phyloP scores from a whole-genome alignment of 2,888 invertebrate genomes.

The Tineola bisselliella region DNA sequence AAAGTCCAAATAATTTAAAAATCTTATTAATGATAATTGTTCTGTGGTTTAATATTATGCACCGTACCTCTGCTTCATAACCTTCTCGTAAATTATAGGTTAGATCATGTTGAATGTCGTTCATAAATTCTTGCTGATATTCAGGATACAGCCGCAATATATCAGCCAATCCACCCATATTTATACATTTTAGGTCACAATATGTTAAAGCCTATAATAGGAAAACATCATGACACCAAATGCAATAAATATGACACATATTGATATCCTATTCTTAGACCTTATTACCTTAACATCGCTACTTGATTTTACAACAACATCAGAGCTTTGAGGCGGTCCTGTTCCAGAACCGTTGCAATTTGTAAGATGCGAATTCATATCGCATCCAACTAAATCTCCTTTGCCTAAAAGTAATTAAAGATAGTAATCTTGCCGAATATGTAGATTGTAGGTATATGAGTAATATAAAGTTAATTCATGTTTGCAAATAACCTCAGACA shows the following conservation, averaged over 20 bases:
- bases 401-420: conserved; percentile 74
- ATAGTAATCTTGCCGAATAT: too few relatives aligned
- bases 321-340: conserved; percentile 67
- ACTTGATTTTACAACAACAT: conserved; percentile 90
- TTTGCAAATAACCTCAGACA: too few relatives aligned
- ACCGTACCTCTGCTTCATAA: conserved; percentile 81
- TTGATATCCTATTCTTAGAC: too few relatives aligned
- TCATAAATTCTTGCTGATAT: conserved; percentile 92
- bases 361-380: conserved; percentile 84
- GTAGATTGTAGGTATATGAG: too few relatives aligned
- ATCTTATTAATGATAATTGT: neutral
- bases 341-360: conserved; percentile 69
- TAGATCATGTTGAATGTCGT: conserved; percentile 94
- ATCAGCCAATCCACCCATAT: conserved; percentile 89
- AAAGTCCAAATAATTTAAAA: neutral
- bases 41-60: neutral
- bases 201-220: conserved; percentile 83
- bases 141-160: conserved; percentile 91
- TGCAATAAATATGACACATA: too few relatives aligned
- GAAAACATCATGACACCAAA: conserved; percentile 7
- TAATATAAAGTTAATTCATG: too few relatives aligned
- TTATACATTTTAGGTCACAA: conserved; percentile 94
- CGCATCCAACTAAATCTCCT: conserved; percentile 94
- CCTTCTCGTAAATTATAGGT: conserved; percentile 95
- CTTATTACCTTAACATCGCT: conserved; percentile 83